Evolutionary conservation across 2,113 vertebrate genomes (phyloP).

Genomic region (Lagopus muta): DNA sequence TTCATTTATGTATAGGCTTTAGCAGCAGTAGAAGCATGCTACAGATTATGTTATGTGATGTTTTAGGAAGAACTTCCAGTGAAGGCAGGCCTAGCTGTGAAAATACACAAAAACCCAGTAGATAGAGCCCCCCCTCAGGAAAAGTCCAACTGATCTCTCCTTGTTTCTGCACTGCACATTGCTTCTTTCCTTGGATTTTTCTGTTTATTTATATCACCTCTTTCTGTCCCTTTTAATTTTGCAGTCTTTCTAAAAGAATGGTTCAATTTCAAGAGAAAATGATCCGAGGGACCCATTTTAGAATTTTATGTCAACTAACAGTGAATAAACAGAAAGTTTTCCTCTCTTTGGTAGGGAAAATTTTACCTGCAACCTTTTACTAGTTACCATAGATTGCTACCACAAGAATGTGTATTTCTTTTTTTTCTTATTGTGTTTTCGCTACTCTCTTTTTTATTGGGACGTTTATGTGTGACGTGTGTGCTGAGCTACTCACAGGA

Average conservation of each 20-base stretch:
- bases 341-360: not conserved
- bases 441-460: not conserved
- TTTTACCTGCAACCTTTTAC: not conserved
- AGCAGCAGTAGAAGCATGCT: not conserved
- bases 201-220: not conserved
- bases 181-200: not conserved
- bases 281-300: accelerated
- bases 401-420: not conserved
- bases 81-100: not conserved
- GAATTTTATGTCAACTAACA: not conserved
- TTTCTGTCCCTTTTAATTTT: not conserved
- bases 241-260: not conserved
- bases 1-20: not conserved
- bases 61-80: not conserved
- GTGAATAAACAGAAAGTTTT: not conserved
- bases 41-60: not conserved
- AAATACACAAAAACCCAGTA: not conserved
- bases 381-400: not conserved
- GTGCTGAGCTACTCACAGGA: not conserved
- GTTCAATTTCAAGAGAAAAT: not conserved
- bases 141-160: not conserved
- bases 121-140: not conserved
- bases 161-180: not conserved
- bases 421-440: not conserved
- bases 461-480: not conserved